Evolutionary conservation across 2,888 invertebrate species (phyloP).

Genomic region (Argyresthia albistria): DNA sequence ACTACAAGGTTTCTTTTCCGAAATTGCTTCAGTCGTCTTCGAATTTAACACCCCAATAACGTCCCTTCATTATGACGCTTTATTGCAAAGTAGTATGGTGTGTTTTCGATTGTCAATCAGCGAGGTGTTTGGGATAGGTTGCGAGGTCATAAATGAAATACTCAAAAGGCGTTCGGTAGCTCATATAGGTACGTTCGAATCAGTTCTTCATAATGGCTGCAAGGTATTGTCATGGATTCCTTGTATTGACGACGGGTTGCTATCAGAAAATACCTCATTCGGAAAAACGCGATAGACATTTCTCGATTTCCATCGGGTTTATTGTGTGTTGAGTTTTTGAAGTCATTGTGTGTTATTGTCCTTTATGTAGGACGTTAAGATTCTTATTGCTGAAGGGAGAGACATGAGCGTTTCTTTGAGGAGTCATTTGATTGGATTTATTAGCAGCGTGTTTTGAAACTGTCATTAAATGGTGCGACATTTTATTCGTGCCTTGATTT

Average conservation of each 20-base stretch:
- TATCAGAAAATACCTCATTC: conserved; percentile 44
- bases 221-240: conserved; percentile 41
- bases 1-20: not conserved
- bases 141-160: conserved; percentile 28
- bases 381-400: not conserved
- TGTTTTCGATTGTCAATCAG: conserved; percentile 18
- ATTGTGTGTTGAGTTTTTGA: not conserved
- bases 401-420: too few species aligned
- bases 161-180: conserved; percentile 34
- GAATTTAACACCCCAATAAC: not conserved
- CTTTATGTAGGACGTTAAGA: not conserved
- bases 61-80: not conserved
- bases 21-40: not conserved
- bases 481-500: too few species aligned
- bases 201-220: conserved; percentile 50
- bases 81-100: conserved; percentile 15
- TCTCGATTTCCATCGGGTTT: conserved; percentile 7
- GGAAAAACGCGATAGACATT: conserved; percentile 28
- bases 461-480: too few species aligned
- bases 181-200: conserved; percentile 42
- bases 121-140: conserved; percentile 14
- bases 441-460: too few species aligned
- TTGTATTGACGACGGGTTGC: conserved; percentile 26
- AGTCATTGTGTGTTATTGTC: not conserved
- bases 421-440: too few species aligned